Evolutionary conservation across 2,113 vertebrate genomes (phyloP), one percentile per base, ranked within the genome.

Genomic region (Mesitornis unicolor): DNA sequence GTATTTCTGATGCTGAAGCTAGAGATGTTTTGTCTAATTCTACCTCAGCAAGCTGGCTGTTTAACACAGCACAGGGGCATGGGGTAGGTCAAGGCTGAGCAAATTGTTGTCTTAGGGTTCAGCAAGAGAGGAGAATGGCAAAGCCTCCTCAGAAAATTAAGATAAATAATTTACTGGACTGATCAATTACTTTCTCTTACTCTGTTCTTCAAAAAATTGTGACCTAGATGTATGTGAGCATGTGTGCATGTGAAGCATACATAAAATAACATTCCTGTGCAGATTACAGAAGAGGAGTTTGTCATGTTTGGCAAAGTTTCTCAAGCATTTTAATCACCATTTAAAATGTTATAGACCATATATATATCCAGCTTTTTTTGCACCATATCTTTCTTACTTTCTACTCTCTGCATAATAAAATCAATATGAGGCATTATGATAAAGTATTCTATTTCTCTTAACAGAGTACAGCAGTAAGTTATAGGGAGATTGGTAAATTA

Each of bases 221-320:
- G 80, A 74, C 79, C 68, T 50, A 61, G 43, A 76, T 77, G 11
- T 25, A 36, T 2, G 13, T 53, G 53, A 47, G 1, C 13, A 20
- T 28, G 11, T 56, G n/a, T 83, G 84, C 89, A 45, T 69, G n/a
- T 78, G 73, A 84, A 54, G 56, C 74, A 67, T 47, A 68, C 84
- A 26, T 79, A 78, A 81, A 91, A 60, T 87, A 89, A 64, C 93
- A 91, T 91, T 94, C 84, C 94, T 74, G 67, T 63, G 93, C 87
- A 83, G 84, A 90, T 93, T 87, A 76, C 31, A 53, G 63, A 48
- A 63, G 48, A 40, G 85, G 18, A 83, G 75, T 90, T 92, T 63
- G 67, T 90, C 87, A 91, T 67, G 65, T 85, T 90, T 83, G 84
- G 50, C 82, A 90, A 88, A 94, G 63, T 63, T 82, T 91, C 59